A percentile compares a stretch with the other conserved stretches of the same genome.
Evolutionary conservation across 2,888 invertebrate species (phyloP).

Genomic region (Heliconius charithonia): DNA sequence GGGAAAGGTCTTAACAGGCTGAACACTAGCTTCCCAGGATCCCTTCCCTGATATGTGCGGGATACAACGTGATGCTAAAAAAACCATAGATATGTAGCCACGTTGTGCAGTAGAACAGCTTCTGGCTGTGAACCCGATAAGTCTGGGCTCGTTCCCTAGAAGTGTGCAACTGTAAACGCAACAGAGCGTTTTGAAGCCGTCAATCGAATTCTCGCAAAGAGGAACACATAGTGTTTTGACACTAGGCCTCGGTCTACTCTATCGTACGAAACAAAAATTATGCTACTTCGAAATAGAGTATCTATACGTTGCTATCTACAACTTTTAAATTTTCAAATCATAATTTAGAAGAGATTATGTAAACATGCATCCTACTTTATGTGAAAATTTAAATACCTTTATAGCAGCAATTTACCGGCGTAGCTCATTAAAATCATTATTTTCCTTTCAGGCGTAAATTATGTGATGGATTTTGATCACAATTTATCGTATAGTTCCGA

Average conservation of each 20-base stretch:
- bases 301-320: neutral
- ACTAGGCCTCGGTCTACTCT: neutral
- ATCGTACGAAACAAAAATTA: too few relatives aligned
- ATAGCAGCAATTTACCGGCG: neutral
- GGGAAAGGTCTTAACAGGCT: too few relatives aligned
- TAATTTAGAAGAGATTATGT: neutral
- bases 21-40: too few relatives aligned
- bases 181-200: too few relatives aligned
- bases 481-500: neutral
- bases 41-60: too few relatives aligned
- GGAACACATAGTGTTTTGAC: neutral
- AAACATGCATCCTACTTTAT: neutral
- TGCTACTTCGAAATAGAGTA: too few relatives aligned
- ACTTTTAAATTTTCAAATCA: neutral
- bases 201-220: neutral
- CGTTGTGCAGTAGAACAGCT: too few relatives aligned
- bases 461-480: neutral
- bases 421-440: neutral
- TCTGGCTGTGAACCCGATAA: too few relatives aligned
- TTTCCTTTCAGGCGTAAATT: constrained; percentile 1
- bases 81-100: too few relatives aligned
- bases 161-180: too few relatives aligned
- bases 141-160: too few relatives aligned
- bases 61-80: too few relatives aligned
- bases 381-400: constrained; percentile 8